phyloP scores from a whole-genome alignment of 2,888 invertebrate genomes.

The Marasmarcha lunaedactyla region DNA sequence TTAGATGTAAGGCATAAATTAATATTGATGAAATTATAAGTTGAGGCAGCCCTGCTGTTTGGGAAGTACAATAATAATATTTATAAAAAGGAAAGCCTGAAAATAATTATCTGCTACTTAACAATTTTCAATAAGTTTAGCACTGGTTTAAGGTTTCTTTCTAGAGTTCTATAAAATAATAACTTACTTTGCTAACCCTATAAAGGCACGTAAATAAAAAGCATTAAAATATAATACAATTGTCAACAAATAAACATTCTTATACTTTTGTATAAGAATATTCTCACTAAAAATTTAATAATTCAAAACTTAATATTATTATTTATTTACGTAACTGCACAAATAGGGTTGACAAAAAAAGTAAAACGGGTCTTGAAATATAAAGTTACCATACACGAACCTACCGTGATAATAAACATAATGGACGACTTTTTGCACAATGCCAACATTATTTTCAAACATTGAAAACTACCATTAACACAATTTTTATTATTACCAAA shows the following conservation, averaged over 20 bases:
- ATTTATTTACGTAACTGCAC: no score
- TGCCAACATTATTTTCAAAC: constrained; percentile 13
- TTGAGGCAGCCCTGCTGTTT: constrained; percentile 22
- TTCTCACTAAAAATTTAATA: no score
- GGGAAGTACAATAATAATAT: constrained; percentile 49
- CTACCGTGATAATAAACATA: constrained; percentile 34
- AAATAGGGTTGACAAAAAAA: constrained; percentile 27
- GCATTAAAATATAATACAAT: constrained; percentile 9
- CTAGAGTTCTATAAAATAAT: no score
- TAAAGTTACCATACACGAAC: constrained; percentile 58
- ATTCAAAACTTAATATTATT: no score
- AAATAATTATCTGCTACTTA: constrained; percentile 33
- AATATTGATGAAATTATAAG: constrained; percentile 48
- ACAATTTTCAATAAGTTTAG: constrained; percentile 18
- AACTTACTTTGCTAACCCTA: constrained; percentile 9
- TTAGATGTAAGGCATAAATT: constrained; percentile 26
- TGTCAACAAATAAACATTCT: no score
- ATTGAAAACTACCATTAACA: no score
- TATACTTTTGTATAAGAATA: no score
- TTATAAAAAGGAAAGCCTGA: constrained; percentile 30
- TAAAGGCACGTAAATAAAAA: constrained; percentile 19
- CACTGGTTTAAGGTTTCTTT: constrained; percentile 51
- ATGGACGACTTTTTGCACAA: constrained; percentile 23
- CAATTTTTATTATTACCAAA: no score
- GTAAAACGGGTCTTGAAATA: constrained; percentile 59